Evolutionary conservation across 2,888 invertebrate genomes (phyloP), one percentile per base, ranked within the genome.

Genomic region (Antheraea assamensis): DNA sequence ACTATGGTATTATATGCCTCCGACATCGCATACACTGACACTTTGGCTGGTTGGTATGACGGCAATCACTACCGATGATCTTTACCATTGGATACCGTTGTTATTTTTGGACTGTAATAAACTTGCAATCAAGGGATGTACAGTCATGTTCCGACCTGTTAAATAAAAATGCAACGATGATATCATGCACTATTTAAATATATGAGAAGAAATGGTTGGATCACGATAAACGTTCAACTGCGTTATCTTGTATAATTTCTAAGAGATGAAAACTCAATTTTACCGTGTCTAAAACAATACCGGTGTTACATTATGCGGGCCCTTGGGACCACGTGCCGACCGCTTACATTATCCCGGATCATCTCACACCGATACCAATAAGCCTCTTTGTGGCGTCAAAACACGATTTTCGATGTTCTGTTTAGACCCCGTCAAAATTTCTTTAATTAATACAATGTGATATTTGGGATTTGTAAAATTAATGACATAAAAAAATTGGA

Each of bases 281-380:
- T 61, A 42, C 10, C 47, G 13, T 61, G 61, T 73, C 73, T 70
- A 71, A 73, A 73, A 73, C 71, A 73, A 71, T 70, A 71, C 42
- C 47, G 70, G 31, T 52, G 58, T 61, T 35, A 49, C 27, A 71
- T 58, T 73, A 61, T 70, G 70, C 70, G 58, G 58, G 70, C n/a
- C 68, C 35, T 21, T 2, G 42, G 42, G 42, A 58, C 70, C 73
- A 42, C 58, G 58, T 71, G 52, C 55, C 42, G 58, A 71, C 68
- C 71, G 71, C 73, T 71, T 73, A 75, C 49, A 73, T 75, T 73
- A 75, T 71, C 75, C 75, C 71, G 55, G 71, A 71, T 73, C 49
- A 73, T 73, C 58, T 73, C 49, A 31, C 27, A 70, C 42, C 58
- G 70, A 70, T 73, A 70, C 55, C 70, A 58, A 58, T 70, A 35